Evolutionary conservation across 2,113 vertebrate genomes (phyloP).

Genomic region (Nibea coibor): DNA sequence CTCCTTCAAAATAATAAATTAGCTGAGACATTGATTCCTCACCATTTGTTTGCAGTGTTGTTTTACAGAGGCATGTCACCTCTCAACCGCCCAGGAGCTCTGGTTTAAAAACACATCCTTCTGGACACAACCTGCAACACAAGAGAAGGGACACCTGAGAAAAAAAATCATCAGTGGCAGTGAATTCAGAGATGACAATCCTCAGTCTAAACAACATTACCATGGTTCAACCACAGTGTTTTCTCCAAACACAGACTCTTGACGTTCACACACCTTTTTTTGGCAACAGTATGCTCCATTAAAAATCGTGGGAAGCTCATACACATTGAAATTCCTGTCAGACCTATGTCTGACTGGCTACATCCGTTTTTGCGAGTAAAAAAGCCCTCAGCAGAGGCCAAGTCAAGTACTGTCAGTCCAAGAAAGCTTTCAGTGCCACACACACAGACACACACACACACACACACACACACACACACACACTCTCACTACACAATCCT

Average conservation of each 20-base stretch:
- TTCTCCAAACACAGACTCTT: not conserved
- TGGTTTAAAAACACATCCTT: slow-evolving; percentile 56
- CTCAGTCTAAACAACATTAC: not conserved
- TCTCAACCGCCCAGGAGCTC: slow-evolving; percentile 70
- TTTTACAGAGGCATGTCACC: slow-evolving; percentile 78
- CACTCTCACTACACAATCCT: slow-evolving; percentile 35
- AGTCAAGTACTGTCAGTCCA: slow-evolving; percentile 47
- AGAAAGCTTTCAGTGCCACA: slow-evolving; percentile 53
- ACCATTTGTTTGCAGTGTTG: slow-evolving; percentile 82
- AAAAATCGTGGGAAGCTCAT: slow-evolving; percentile 39
- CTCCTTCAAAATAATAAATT: not conserved
- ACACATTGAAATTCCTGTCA: slow-evolving; percentile 64
- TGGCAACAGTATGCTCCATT: not conserved
- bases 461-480: slow-evolving; percentile 19
- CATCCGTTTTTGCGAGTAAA: slow-evolving; percentile 47
- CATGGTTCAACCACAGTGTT: not conserved
- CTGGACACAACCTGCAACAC: slow-evolving; percentile 69
- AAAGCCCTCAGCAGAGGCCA: slow-evolving; percentile 44
- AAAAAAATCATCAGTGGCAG: not conserved
- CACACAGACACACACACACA: slow-evolving; percentile 27
- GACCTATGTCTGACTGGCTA: slow-evolving; percentile 17
- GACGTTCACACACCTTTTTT: not conserved
- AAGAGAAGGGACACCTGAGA: slow-evolving; percentile 8
- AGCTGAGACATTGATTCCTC: slow-evolving; percentile 40
- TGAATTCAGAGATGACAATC: not conserved